A percentile compares a stretch with the other conserved stretches of the same genome.
phyloP scores from a whole-genome alignment of 1,140 invertebrate genomes.

The Lordiphosa collinella region DNA sequence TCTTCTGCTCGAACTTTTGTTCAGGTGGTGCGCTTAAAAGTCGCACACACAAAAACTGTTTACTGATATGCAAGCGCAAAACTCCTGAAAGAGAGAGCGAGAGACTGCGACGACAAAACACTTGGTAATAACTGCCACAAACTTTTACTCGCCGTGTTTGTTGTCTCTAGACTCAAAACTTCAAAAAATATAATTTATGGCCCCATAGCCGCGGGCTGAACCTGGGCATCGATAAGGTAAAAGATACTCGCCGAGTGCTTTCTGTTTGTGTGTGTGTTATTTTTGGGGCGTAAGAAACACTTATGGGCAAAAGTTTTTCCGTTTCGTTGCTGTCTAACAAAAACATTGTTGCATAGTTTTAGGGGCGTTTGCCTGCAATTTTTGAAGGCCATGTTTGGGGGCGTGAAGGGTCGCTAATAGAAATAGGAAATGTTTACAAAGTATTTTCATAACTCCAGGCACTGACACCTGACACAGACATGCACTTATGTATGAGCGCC shows the following conservation, averaged over 20 bases:
- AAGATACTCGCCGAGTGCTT: slow-evolving; percentile 53
- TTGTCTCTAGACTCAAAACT: slow-evolving; percentile 48
- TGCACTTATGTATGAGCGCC: slow-evolving; percentile 9
- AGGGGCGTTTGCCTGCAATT: slow-evolving; percentile 40
- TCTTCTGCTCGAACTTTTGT: slow-evolving; percentile 43
- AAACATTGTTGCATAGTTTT: slow-evolving; percentile 75
- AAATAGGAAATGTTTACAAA: slow-evolving; percentile 79
- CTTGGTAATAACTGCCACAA: slow-evolving; percentile 77
- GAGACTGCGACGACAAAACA: slow-evolving; percentile 56
- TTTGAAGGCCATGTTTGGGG: slow-evolving; percentile 32
- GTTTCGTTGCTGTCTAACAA: slow-evolving; percentile 48
- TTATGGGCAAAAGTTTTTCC: slow-evolving; percentile 66
- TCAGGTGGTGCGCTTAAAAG: slow-evolving; percentile 63
- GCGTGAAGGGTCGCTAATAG: slow-evolving; percentile 55
- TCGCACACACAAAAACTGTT: slow-evolving; percentile 60
- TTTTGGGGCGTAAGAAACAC: slow-evolving; percentile 34
- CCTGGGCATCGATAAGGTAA: slow-evolving; percentile 67
- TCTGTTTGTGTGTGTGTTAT: slow-evolving; percentile 1
- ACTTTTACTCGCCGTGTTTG: slow-evolving; percentile 46
- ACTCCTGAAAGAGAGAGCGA: slow-evolving; percentile 2
- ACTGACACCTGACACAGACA: slow-evolving; percentile 73
- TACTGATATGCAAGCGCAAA: slow-evolving; percentile 60
- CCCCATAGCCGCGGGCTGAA: slow-evolving; percentile 69
- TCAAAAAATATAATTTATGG: slow-evolving; percentile 78
- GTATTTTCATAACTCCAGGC: slow-evolving; percentile 76